phyloP scores from a whole-genome alignment of 2,888 invertebrate species.

The Atrina japonica region DNA sequence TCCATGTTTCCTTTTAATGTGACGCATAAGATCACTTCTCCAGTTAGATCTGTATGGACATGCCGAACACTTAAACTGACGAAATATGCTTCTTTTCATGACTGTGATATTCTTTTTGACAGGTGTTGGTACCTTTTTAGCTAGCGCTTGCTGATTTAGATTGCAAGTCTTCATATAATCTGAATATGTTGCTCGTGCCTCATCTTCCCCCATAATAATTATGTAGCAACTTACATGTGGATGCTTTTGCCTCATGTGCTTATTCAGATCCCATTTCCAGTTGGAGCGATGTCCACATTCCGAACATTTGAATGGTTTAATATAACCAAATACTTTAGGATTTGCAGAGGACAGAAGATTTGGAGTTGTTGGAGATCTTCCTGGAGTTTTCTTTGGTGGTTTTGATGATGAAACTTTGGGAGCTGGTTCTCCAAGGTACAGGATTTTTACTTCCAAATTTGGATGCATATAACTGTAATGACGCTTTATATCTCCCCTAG shows the following conservation, averaged over 20 bases:
- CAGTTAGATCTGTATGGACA: constrained; percentile 97
- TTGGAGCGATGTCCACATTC: constrained; percentile 96
- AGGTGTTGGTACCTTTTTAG: constrained; percentile 16
- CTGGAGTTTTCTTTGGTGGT: constrained; percentile 1
- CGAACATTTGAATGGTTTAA: constrained; percentile 93
- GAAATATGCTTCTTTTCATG: constrained; percentile 35
- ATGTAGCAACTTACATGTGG: constrained; percentile 61
- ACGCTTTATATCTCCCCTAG: constrained; percentile 71
- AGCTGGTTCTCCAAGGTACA: constrained; percentile 53
- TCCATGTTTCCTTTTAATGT: constrained; percentile 86
- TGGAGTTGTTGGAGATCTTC: background rate
- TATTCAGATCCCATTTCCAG: constrained; percentile 99
- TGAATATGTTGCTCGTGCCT: constrained; percentile 73
- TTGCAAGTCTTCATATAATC: constrained; percentile 48
- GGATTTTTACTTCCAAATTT: constrained; percentile 66
- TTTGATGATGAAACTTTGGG: constrained; percentile 7
- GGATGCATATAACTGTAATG: constrained; percentile 75
- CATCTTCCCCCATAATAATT: constrained; percentile 73
- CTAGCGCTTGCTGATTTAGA: constrained; percentile 9
- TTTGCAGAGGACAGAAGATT: constrained; percentile 36
- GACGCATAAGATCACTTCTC: constrained; percentile 98
- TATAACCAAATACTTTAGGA: constrained; percentile 70
- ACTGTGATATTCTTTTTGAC: constrained; percentile 2
- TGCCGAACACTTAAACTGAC: constrained; percentile 91
- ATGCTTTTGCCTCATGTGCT: constrained; percentile 87